Percentiles rank a stretch among this genome's conserved stretches.
These are phyloP conservation scores for Eptatretus atami DNA, from an alignment of 2,797 vertebrate genomes.

Conservation along the genomic window DNA sequence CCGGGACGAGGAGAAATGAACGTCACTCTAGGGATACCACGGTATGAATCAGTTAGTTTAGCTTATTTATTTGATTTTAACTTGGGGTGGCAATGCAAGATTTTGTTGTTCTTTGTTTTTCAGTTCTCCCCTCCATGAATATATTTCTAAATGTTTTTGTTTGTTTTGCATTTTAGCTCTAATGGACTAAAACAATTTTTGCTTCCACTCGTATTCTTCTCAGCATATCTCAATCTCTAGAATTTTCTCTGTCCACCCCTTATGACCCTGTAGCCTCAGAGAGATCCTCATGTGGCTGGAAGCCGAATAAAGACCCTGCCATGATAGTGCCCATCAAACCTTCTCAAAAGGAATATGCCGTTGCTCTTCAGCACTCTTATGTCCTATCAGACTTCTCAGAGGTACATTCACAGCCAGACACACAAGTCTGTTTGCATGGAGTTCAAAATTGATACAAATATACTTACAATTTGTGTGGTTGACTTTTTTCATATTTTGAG, in stretches of 20 bases:
- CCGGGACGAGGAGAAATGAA: conserved; percentile 98
- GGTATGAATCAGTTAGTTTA: conserved; percentile 18
- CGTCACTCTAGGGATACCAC: conserved; percentile 77
- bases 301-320: conserved; percentile 66
- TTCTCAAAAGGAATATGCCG: too few relatives aligned
- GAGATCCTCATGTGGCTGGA: conserved; percentile 68
- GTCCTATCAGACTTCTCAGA: too few relatives aligned
- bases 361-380: too few relatives aligned
- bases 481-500: too few relatives aligned
- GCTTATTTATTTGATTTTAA: conserved; percentile 5
- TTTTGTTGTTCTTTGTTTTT: neutral
- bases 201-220: neutral
- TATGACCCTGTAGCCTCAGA: conserved; percentile 25
- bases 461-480: too few relatives aligned
- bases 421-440: too few relatives aligned
- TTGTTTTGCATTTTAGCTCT: neutral
- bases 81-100: neutral
- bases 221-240: neutral
- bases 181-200: conserved; percentile 1
- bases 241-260: neutral
- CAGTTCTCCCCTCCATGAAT: neutral
- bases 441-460: too few relatives aligned
- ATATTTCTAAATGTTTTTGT: neutral
- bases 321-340: conserved; percentile 55
- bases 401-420: too few relatives aligned